Conservation (phyloP, 1,140 invertebrate species). For the Plutomurus gul region DNA sequence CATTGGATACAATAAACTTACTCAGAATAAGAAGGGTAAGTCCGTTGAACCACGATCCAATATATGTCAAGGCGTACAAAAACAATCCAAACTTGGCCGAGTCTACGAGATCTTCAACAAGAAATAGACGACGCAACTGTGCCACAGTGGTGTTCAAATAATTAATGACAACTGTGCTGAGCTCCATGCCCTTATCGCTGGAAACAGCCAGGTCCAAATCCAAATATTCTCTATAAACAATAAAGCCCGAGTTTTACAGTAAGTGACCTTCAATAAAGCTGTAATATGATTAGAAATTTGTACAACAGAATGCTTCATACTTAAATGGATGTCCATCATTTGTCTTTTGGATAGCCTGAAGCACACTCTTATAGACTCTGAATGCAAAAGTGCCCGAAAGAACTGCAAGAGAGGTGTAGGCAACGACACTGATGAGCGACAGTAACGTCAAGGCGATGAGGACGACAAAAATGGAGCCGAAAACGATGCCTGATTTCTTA, state of each 20-base stretch:
- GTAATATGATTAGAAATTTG: background rate
- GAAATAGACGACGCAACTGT: constrained; percentile 87
- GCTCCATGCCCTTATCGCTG: constrained; percentile 83
- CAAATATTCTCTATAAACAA: constrained; percentile 74
- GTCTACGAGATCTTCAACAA: constrained; percentile 95
- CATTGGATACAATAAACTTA: constrained; percentile 59
- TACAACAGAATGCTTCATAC: constrained; percentile 64
- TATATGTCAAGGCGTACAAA: constrained; percentile 92
- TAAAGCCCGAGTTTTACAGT: background rate
- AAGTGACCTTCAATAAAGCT: background rate
- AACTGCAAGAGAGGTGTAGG: constrained; percentile 82
- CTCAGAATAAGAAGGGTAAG: constrained; percentile 94
- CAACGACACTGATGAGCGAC: constrained; percentile 93
- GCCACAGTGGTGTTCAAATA: constrained; percentile 78
- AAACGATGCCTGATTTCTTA: constrained; percentile 88
- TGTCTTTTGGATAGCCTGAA: constrained; percentile 95
- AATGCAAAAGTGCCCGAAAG: constrained; percentile 85
- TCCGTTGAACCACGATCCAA: constrained; percentile 97
- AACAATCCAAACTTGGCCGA: constrained; percentile 81
- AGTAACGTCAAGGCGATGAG: constrained; percentile 90
- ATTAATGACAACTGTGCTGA: constrained; percentile 78
- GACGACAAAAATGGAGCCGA: constrained; percentile 81
- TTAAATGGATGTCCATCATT: constrained; percentile 97
- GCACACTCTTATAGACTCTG: constrained; percentile 93
- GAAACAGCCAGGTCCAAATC: constrained; percentile 83